Evolutionary conservation across 2,113 vertebrate species (phyloP), one percentile per base, ranked within the genome.

Genomic region (Periophthalmodon schlosseri): DNA sequence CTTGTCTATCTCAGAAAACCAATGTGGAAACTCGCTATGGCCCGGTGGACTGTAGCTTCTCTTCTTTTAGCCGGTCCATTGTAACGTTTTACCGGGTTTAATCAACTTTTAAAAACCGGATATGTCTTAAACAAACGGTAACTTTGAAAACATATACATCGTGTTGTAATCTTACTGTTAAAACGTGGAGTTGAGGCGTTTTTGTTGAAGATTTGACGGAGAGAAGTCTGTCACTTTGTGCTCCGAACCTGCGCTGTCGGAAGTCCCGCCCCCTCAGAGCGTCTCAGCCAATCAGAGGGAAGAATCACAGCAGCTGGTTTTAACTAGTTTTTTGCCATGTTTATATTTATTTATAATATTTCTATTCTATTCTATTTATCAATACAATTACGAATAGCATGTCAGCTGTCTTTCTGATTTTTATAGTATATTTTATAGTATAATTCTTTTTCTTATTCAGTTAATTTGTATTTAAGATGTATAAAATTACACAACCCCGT

Each of bases 171-270:
- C 87, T 91, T 92, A 90, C 87, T 87, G 81, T 86, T 81, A 86
- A 60, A 79, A 66, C 15, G 72, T 85, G 81, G 76, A 77, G 86
- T 90, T 81, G 87, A 75, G 84, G 73, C 44, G 50, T 6, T 87
- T 91, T 87, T 88, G 84, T 86, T 84, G 85, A 76, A 84, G 76
- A 80, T 89, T 88, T 76, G 73, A 69, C 73, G 77, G 76, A 85
- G 33, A 76, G 77, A 89, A 81, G 73, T 86, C 2, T 87, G 67
- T 78, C 78, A 87, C 83, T 91, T 82, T 83, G 73, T 28, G 83
- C 75, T 20, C 54, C 75, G 82, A 84, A 83, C 70, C 78, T 86
- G 77, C 56, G 15, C 34, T 49, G 24, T 18, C 85, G 90, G 91
- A 92, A 85, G 90, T 90, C 84, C 88, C 85, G 86, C 88, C 89